Evolutionary conservation across 2,888 invertebrate species (phyloP), one percentile per base, ranked within the genome.

Genomic region (Drosophila leonis): DNA sequence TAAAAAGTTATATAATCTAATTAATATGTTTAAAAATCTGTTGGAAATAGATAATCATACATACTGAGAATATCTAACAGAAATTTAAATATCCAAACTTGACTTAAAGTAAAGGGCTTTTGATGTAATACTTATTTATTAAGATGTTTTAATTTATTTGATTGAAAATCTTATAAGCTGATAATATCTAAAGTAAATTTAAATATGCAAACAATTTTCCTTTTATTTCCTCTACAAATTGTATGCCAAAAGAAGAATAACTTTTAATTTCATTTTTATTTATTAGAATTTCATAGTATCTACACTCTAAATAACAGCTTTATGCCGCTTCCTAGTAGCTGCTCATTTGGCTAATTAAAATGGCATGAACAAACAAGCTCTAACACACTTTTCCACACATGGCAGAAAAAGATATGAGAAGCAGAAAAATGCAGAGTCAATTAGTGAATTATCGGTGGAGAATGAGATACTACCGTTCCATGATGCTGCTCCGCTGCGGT

Each of bases 281-380:
- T 15, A 13, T 13, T 20, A 20, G 15, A 20, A 13, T 20, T 42
- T 20, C 9, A 2, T 8, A 15, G 15, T 15, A 52, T 15, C 12
- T 10, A 2, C 3, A 3, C 12, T 12, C 10, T 24, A n/a, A 10
- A n/a, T 15, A 65, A 29, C 15, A 29, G 44, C 39, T 51, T 37
- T 27, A 59, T 31, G 46, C 27, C 5, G 24, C n/a, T 13, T 49
- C 6, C 6, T 6, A 15, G 9, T 42, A 51, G 55, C 64, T 65
- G 65, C 54, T 75, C 83, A 81, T 83, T 79, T 77, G 72, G 77
- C 82, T 85, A 85, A 85, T 85, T 85, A 81, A 88, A 88, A 75
- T 64, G 72, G 83, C 61, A 83, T 79, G 83, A 82, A 67, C 71
- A 84, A 87, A 81, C 81, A 88, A 68, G 37, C 37, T 49, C 37